Evolutionary conservation across 2,888 invertebrate species (phyloP).

Genomic region (Pterostichus niger): DNA sequence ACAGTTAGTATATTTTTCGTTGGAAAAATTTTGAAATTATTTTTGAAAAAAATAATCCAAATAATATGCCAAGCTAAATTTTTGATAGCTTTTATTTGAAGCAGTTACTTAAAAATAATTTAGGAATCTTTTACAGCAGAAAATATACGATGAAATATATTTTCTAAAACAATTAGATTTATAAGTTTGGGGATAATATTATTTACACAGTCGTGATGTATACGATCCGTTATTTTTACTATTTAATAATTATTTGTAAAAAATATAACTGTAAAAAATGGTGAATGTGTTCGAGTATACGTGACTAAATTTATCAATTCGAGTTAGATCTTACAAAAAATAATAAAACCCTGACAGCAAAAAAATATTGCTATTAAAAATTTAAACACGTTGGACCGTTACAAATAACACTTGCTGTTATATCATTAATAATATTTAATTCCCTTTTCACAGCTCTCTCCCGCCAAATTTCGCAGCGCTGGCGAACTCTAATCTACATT

Average conservation of each 20-base stretch:
- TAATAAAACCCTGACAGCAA: conserved; percentile 30
- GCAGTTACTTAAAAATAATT: no score
- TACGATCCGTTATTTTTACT: not conserved
- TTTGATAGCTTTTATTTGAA: no score
- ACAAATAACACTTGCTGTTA: conserved; percentile 44
- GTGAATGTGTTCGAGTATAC: not conserved
- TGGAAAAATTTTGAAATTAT: no score
- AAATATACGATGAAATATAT: no score
- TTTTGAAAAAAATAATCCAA: no score
- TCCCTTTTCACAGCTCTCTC: conserved; percentile 36
- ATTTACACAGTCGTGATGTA: not conserved
- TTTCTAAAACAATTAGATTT: not conserved
- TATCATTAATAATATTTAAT: conserved; percentile 57
- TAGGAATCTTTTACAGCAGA: no score
- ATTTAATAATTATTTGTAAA: not conserved
- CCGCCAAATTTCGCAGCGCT: conserved; percentile 59
- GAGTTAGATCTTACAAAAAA: conserved; percentile 20
- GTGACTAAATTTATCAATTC: conserved; percentile 41
- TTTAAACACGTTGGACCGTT: conserved; percentile 37
- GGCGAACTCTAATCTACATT: conserved; percentile 61
- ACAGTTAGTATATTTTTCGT: no score
- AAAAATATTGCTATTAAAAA: conserved; percentile 45
- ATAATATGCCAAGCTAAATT: no score
- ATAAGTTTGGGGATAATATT: not conserved
- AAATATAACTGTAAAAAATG: conserved; percentile 11